Percentiles rank a stretch among this genome's conserved stretches.
Evolutionary conservation across 2,797 vertebrate genomes (phyloP).

Genomic region (Potorous gilbertii): DNA sequence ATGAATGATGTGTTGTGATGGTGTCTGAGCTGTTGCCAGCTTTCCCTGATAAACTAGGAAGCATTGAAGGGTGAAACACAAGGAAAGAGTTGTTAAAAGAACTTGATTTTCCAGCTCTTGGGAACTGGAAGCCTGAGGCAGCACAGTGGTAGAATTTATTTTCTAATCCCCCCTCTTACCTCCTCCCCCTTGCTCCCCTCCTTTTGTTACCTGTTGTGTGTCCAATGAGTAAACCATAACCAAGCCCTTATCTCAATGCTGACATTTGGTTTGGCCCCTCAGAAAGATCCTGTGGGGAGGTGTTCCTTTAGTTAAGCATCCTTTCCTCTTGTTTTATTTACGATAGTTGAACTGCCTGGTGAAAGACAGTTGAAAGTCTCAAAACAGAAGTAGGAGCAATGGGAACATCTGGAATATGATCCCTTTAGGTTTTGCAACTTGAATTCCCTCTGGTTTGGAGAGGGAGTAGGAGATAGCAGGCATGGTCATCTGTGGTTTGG

Average conservation of each 20-base stretch:
- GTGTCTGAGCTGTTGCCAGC: constrained; percentile 28
- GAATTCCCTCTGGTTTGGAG: background rate
- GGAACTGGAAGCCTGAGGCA: constrained; percentile 57
- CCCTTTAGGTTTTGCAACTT: background rate
- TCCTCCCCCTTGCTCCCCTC: background rate
- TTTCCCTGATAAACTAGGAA: constrained; percentile 33
- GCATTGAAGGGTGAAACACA: constrained; percentile 56
- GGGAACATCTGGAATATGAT: background rate
- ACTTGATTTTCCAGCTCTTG: constrained; percentile 75
- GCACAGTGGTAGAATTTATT: constrained; percentile 19
- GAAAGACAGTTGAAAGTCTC: constrained; percentile 34
- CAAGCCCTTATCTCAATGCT: background rate
- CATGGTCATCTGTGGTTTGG: background rate
- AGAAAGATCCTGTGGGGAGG: constrained; percentile 2
- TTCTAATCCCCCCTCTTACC: background rate
- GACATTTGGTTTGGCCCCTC: constrained; percentile 1
- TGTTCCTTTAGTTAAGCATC: background rate
- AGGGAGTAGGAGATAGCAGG: background rate
- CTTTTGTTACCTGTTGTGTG: background rate
- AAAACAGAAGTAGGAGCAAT: constrained; percentile 3
- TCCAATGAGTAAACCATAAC: background rate
- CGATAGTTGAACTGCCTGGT: constrained; percentile 12
- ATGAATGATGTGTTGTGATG: constrained; percentile 55
- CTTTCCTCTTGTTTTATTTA: background rate
- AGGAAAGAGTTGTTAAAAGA: constrained; percentile 67